Base-by-base conservation (phyloP, 2,113 vertebrate genomes). In the Rhodinocichla rosea region DNA sequence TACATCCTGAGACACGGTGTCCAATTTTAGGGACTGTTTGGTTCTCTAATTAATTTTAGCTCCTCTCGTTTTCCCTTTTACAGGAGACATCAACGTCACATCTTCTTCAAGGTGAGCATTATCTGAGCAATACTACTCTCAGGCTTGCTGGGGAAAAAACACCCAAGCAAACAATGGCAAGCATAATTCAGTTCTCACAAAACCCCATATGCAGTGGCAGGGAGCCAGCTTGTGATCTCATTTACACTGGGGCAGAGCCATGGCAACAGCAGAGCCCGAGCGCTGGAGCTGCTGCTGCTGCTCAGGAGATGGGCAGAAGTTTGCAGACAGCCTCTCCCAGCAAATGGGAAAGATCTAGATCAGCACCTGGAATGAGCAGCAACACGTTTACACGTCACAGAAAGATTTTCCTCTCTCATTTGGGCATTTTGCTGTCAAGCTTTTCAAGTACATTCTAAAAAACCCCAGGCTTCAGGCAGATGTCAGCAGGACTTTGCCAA, bases 171-270 rank as follows among this genome's bases (percentile, higher is more conserved):
- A 92, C 39, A 92, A 70, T 24, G 67, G 80, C 14, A 33, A 83
- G 83, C 42, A 47, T 23, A 88, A 77, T 49, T 53, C 13, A 17
- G 10, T 59, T 83, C 81, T 95, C 22, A 5, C 84, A 73, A 65
- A 65, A 68, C 0, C 28, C 42, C 53, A 47, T 18, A 3, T 0
- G 5, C 5, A 2, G 39, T 70, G 91, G 84, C 87, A 91, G 65
- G 27, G 17, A 94, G 89, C 78, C 85, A 90, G 82, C 9, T 63
- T 44, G 87, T 90, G 93, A 88, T 82, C 85, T 92, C 63, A 73
- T n/a, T 57, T 30, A 33, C 42, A 20, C 78, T 8, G 13, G 77
- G 87, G 63, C 71, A 95, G 59, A 95, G 70, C 91, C 93, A 90
- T 68, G 64, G 82, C 87, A 95, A 95, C 62, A 0, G 81, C 65